Percentiles rank a stretch among this genome's conserved stretches.
Conservation (phyloP, 2,888 invertebrate genomes). For the Eilema sororculum region DNA sequence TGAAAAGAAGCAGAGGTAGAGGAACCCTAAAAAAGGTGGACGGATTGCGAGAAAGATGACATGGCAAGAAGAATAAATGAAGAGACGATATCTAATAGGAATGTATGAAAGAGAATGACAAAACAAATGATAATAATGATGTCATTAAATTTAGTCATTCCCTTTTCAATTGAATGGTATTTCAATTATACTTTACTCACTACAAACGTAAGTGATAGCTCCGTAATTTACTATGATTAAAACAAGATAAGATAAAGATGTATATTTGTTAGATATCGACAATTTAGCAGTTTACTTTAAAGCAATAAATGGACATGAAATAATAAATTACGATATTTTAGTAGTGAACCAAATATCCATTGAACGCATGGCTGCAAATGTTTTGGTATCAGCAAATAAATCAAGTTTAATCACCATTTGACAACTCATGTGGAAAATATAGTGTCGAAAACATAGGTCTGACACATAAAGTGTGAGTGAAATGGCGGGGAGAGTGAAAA, state of each 20-base stretch:
- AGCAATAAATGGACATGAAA: neutral
- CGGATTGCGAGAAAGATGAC: neutral
- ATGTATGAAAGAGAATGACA: neutral
- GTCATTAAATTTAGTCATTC: neutral
- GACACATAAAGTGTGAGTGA: neutral
- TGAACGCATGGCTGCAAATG: neutral
- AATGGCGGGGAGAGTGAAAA: constrained; percentile 10
- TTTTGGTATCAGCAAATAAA: neutral
- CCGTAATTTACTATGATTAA: neutral
- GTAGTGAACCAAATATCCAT: neutral
- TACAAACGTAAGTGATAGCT: neutral
- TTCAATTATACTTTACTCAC: neutral
- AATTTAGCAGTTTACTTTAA: neutral
- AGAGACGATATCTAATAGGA: neutral
- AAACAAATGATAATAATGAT: neutral
- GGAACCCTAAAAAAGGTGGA: no score
- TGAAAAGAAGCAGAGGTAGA: no score
- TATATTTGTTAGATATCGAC: neutral
- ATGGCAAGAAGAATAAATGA: neutral
- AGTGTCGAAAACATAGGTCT: no score
- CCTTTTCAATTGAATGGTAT: neutral
- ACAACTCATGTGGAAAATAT: neutral
- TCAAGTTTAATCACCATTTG: neutral
- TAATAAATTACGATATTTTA: neutral
- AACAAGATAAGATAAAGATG: neutral